phyloP scores from a whole-genome alignment of 2,888 invertebrate genomes.

The Trileptium ribeirensis region DNA sequence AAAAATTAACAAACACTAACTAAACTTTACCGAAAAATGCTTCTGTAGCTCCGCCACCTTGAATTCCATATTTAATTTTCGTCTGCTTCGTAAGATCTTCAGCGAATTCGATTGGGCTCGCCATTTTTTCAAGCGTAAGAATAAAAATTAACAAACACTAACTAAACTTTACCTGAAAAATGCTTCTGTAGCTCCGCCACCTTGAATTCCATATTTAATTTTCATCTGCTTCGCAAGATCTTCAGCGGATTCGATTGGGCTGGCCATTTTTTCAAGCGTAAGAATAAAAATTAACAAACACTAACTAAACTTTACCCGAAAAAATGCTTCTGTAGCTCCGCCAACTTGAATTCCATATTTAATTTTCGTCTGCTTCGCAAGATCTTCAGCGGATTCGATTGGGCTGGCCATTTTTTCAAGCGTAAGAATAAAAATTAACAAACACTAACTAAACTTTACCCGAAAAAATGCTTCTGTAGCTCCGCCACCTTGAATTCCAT shows the following conservation, averaged over 20 bases:
- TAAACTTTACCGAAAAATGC: slow-evolving; percentile 82
- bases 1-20: too few relatives aligned
- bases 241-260: too few relatives aligned
- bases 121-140: slow-evolving; percentile 83
- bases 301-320: too few relatives aligned
- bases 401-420: slow-evolving; percentile 85
- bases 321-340: slow-evolving; percentile 80
- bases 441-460: too few relatives aligned
- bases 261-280: too few relatives aligned
- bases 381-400: slow-evolving; percentile 82
- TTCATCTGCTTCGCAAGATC: too few relatives aligned
- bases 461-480: slow-evolving; percentile 81
- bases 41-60: slow-evolving; percentile 68
- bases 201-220: too few relatives aligned
- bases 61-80: slow-evolving; percentile 82
- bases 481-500: slow-evolving; percentile 67
- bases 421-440: too few relatives aligned
- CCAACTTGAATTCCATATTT: slow-evolving; percentile 70
- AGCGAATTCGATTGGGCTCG: slow-evolving; percentile 84
- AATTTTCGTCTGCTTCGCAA: slow-evolving; percentile 84
- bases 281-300: too few relatives aligned
- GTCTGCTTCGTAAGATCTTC: slow-evolving; percentile 82
- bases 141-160: too few relatives aligned
- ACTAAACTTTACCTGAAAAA: too few relatives aligned
- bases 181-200: too few relatives aligned